Evolutionary conservation across 2,888 invertebrate genomes (phyloP), one percentile per base, ranked within the genome.

Genomic region (Agrotis clavis): DNA sequence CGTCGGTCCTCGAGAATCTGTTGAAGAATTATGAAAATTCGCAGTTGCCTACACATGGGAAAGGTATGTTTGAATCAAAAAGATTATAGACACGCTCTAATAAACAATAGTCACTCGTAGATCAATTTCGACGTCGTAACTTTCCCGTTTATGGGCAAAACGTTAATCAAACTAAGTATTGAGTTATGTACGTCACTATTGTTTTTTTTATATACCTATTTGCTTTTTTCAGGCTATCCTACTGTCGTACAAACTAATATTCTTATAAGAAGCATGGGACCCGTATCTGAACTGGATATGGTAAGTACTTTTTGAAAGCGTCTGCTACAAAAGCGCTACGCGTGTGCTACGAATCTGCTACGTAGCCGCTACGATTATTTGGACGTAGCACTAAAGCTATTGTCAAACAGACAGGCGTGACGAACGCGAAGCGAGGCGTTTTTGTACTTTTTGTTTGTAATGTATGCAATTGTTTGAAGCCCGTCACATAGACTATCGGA

Each of bases 21-120:
- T 96, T 99, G 85, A 98, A 98, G 94, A 98, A 98, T 92, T 99
- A 99, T 91, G 99, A 99, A 92, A 98, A 98, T 90, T 98, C 98
- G 35, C 98, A 98, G 89, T 94, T 98, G 79, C 99, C 99, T 7
- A 98, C 98, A n/a, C 98, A 98, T 90, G 98, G 98, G 57, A 97
- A 98, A 97, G 98, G 98, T 98, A 92, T 78, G 71, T 82, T 95
- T 48, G 93, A 98, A 19, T 53, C 92, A 98, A 35, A 48, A 21
- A 51, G 6, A 57, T 45, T 35, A 41, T 19, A 65, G 19, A 45
- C 54, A 54, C 21, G 50, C 30, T 71, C 7, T 61, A 53, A 41
- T 64, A 57, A 48, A 50, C 51, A 61, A 76, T 76, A 50, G 21
- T n/a, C 6, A 41, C 57, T 53, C 35, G 45, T 71, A 45, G n/a